These are phyloP conservation scores for Phalacrocorax pelagicus DNA, from an alignment of 2,113 vertebrate species.

Conservation along the genomic window DNA sequence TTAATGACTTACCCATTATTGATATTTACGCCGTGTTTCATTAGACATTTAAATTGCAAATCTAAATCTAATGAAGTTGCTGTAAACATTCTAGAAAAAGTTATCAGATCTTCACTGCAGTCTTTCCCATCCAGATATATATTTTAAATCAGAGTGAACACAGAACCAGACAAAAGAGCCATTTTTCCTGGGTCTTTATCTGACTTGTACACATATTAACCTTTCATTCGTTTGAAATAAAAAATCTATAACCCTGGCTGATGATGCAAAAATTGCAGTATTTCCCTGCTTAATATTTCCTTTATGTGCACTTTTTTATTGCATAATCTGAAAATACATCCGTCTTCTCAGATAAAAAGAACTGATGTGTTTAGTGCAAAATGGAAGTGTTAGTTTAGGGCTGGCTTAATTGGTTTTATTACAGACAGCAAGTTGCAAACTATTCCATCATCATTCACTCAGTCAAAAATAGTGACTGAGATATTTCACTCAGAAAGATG, in stretches of 20 bases:
- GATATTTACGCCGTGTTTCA: neutral
- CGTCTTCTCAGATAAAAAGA: neutral
- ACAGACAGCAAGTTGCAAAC: neutral
- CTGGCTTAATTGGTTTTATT: conserved; percentile 1
- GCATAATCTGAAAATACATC: neutral
- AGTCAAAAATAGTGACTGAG: neutral
- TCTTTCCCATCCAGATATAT: neutral
- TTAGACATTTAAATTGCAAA: neutral
- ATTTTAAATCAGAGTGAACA: neutral
- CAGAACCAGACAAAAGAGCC: neutral
- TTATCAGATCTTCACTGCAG: neutral
- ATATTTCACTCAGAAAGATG: neutral
- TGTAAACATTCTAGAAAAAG: neutral
- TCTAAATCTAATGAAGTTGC: neutral
- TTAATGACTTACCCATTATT: neutral
- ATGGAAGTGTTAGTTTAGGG: neutral
- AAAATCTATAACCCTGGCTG: neutral
- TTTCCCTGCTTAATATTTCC: neutral
- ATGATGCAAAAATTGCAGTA: neutral
- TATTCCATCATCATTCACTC: neutral
- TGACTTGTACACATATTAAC: neutral
- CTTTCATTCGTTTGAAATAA: neutral
- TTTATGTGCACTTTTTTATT: neutral
- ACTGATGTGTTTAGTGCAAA: neutral
- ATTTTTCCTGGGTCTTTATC: neutral